A percentile compares a stretch with the other conserved stretches of the same genome.
These are phyloP conservation scores for Nemoura dubitans DNA, from an alignment of 2,888 invertebrate species.

Conservation along the genomic window DNA sequence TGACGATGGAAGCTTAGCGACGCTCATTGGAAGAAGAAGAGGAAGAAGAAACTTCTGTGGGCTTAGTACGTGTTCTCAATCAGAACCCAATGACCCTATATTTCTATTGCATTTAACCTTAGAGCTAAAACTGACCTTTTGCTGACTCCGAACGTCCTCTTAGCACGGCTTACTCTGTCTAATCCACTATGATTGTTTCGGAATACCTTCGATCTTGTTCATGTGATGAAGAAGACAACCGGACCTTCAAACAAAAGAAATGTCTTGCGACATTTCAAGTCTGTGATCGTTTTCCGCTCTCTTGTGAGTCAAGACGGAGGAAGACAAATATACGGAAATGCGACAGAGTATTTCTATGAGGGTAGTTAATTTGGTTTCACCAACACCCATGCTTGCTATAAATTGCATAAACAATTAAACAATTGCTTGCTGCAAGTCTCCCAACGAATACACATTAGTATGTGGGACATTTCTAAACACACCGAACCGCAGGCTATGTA, in stretches of 20 bases:
- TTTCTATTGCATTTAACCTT: slow-evolving; percentile 40
- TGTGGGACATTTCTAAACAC: neutral
- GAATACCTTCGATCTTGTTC: slow-evolving; percentile 1
- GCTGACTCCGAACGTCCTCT: neutral
- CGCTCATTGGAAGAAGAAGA: slow-evolving; percentile 21
- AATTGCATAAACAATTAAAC: slow-evolving; percentile 7
- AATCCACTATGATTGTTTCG: slow-evolving; percentile 15
- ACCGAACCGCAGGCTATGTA: neutral
- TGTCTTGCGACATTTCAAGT: neutral
- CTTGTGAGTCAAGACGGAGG: neutral
- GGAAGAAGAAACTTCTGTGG: neutral
- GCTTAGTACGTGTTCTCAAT: slow-evolving; percentile 39
- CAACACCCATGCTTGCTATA: neutral
- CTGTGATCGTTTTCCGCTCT: neutral
- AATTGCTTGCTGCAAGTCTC: neutral
- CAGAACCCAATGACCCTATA: slow-evolving; percentile 40
- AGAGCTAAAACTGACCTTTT: slow-evolving; percentile 16
- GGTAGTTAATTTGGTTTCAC: neutral
- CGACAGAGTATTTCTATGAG: neutral
- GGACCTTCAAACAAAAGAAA: neutral
- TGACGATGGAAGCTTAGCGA: neutral
- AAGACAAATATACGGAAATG: neutral
- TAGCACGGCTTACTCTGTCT: slow-evolving; percentile 3
- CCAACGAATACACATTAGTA: neutral
- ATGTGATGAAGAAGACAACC: slow-evolving; percentile 7